A percentile compares a stretch with the other conserved stretches of the same genome.
These are phyloP conservation scores for Hyposmocoma kahamanoa DNA, from an alignment of 1,140 invertebrate genomes.

Conservation along the genomic window DNA sequence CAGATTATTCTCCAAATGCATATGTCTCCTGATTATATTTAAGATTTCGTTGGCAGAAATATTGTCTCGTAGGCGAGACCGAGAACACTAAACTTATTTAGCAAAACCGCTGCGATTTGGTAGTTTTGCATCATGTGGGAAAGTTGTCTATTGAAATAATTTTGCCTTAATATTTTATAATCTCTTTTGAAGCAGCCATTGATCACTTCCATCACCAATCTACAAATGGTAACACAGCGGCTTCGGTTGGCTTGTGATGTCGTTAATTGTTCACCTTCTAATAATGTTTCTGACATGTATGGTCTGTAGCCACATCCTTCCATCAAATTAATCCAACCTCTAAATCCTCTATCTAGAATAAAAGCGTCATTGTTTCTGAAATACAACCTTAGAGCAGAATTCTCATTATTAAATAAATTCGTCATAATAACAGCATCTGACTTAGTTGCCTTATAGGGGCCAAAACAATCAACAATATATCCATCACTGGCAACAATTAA, in stretches of 20 bases:
- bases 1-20: constrained; percentile 4
- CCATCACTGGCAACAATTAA: constrained; percentile 6
- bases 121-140: constrained; percentile 7
- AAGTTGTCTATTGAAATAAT: constrained; percentile 3
- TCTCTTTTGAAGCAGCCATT: constrained; percentile 9
- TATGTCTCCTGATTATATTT: neutral
- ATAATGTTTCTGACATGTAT: constrained; percentile 6
- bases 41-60: constrained; percentile 3
- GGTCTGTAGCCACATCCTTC: constrained; percentile 6
- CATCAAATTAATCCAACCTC: neutral
- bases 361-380: constrained; percentile 3
- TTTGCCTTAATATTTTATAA: neutral
- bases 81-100: constrained; percentile 10
- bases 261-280: constrained; percentile 6
- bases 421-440: constrained; percentile 1
- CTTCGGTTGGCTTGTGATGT: constrained; percentile 1
- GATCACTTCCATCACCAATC: constrained; percentile 8
- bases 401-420: constrained; percentile 1
- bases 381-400: neutral
- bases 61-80: constrained; percentile 1
- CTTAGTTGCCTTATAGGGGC: constrained; percentile 7
- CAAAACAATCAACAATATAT: constrained; percentile 4
- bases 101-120: constrained; percentile 6
- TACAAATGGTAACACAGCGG: constrained; percentile 1
- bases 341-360: constrained; percentile 7